phyloP scores from a whole-genome alignment of 2,797 vertebrate species.

The Mormyrops attenuatus region DNA sequence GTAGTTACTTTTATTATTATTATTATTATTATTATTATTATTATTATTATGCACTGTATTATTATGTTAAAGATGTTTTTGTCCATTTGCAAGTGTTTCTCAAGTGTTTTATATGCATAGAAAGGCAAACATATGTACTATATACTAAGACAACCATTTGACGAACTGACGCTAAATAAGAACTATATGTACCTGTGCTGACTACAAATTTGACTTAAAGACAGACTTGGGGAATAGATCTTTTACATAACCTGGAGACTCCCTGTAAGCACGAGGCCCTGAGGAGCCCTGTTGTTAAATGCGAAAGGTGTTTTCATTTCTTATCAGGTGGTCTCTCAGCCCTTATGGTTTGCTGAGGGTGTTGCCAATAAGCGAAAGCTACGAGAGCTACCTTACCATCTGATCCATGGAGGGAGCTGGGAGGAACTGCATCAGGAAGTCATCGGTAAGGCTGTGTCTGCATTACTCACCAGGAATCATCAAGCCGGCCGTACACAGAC shows the following conservation, averaged over 20 bases:
- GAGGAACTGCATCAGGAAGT: slow-evolving; percentile 65
- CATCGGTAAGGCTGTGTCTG: slow-evolving; percentile 54
- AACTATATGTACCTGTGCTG: not conserved
- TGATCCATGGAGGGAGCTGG: slow-evolving; percentile 56
- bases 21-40: too few species aligned
- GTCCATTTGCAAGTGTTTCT: not conserved
- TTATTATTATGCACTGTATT: too few species aligned
- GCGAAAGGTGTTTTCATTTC: not conserved
- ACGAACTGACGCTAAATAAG: not conserved
- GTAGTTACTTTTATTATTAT: too few species aligned
- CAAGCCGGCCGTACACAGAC: not conserved
- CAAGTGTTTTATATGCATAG: too few species aligned
- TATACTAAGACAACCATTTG: not conserved
- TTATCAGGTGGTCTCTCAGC: slow-evolving; percentile 68
- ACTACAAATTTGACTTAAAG: not conserved
- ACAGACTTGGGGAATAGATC: not conserved
- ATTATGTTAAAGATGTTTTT: not conserved
- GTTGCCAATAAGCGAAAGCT: slow-evolving; percentile 68
- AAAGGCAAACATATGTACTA: not conserved
- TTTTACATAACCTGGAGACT: not conserved
- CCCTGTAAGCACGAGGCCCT: not conserved
- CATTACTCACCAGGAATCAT: not conserved
- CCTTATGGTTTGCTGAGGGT: slow-evolving; percentile 67
- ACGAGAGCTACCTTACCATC: slow-evolving; percentile 67
- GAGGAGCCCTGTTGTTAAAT: not conserved